Evolutionary conservation across 2,888 invertebrate genomes (phyloP), one percentile per base, ranked within the genome.

Genomic region (Agonopterix arenella): DNA sequence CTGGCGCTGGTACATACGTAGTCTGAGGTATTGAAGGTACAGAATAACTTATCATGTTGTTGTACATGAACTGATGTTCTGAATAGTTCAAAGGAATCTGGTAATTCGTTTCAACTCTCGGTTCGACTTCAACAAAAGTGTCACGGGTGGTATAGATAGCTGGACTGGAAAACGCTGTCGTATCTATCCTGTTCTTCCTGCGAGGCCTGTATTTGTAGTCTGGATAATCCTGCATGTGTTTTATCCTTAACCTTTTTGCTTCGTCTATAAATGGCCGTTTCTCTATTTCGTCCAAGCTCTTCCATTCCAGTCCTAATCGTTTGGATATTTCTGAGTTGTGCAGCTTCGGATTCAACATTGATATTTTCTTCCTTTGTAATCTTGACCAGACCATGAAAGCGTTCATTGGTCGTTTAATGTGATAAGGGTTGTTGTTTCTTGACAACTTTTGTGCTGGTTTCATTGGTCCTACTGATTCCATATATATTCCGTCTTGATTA

Each of bases 301-400:
- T 97, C 97, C 97, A 97, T 72, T 96, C 96, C 1, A 93, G 91
- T 0, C 96, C 96, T 5, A 96, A 82, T 10, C 95, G 84, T 70
- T 96, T 96, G 11, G 95, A 95, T 65, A 97, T 97, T 74, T 94
- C 93, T 0, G 93, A 93, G 64, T 94, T 94, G 75, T 94, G 94
- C 62, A 94, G 85, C 64, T 93, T 94, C 50, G 96, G 96, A 71
- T 96, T 95, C 73, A 96, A 92, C 73, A 93, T 90, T 0, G 96
- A 95, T 77, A 96, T 96, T 70, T 95, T 95, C 69, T 95, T 93
- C 45, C 96, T 80, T 68, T 98, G 98, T 44, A 97, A 88, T 50
- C 98, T 88, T 8, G 97, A 97, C 98, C 98, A 98, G 10, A 98
- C 98, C 98, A 98, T 98, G 86, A 98, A 98, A 1, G 98, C 98